phyloP scores from a whole-genome alignment of 2,113 vertebrate species.

The Nettapus auritus region DNA sequence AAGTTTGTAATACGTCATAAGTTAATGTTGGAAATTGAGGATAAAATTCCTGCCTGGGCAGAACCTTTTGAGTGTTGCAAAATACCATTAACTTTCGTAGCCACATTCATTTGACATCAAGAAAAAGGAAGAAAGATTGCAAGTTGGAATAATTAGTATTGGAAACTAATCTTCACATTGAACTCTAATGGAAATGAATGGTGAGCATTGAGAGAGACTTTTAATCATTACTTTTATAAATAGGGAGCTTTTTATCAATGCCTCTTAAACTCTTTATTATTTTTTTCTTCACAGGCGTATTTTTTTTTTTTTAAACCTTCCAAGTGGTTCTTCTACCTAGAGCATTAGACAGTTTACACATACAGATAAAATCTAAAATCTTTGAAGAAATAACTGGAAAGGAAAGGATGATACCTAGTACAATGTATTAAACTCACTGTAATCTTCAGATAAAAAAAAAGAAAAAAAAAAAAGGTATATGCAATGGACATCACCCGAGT shows the following conservation, averaged over 20 bases:
- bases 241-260: not conserved
- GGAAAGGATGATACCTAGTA: not conserved
- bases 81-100: not conserved
- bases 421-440: not conserved
- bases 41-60: not conserved
- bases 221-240: constrained; percentile 17
- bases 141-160: constrained; percentile 36
- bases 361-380: not conserved
- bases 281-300: not conserved
- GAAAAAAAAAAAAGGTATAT: not conserved
- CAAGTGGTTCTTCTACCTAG: not conserved
- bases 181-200: constrained; percentile 39
- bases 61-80: not conserved
- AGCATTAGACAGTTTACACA: not conserved
- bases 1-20: not conserved
- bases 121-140: constrained; percentile 30
- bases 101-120: not conserved
- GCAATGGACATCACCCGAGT: too few relatives aligned
- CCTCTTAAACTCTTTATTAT: not conserved
- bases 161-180: constrained; percentile 28
- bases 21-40: not conserved
- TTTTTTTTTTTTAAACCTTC: not conserved
- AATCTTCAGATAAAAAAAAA: not conserved
- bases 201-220: not conserved
- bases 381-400: not conserved